Evolutionary conservation across 1,140 invertebrate species (phyloP), one percentile per base, ranked within the genome.

Genomic region (Trigoniulus corallinus): DNA sequence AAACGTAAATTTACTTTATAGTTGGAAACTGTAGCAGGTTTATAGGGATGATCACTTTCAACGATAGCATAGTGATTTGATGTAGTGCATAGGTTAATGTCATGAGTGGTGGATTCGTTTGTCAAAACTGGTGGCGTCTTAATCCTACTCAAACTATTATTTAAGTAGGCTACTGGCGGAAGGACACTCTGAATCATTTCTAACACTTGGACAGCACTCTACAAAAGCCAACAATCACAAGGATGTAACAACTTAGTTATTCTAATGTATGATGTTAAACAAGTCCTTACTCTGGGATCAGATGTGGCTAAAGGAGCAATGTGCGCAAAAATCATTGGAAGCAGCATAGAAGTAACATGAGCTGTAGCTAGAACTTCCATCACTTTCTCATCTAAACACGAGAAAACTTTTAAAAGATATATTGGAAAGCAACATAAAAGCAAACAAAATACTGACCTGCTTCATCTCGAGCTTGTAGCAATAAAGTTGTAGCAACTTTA

Each of bases 41-140:
- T 88, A 67, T 98, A 98, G 0, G 93, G 94, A 74, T 98, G 94
- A 29, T 93, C 88, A 65, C 89, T 94, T 70, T 98, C 91, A 7
- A 96, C 77, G 72, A 88, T 80, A 10, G 88, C 83, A 62, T 92
- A 93, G 68, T 91, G 84, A 25, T 62, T 61, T 24, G 81, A 82
- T 1, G 84, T 86, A 10, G 82, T 81, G 41, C 44, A 57, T 47
- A 54, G 57, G 41, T 54, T 53, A 43, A 54, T 53, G 41, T 54
- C 50, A 48, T 18, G 27, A 25, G 44, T 23, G 13, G 44, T 47
- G 10, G n/a, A 12, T n/a, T 53, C 51, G 24, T 2, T 3, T 23
- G 23, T 13, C 12, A 12, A 4, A 41, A 43, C 3, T 20, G 27
- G 21, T 20, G 21, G 24, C 46, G 48, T n/a, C 12, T 37, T 15